Base-by-base conservation (phyloP, 2,113 vertebrate genomes). In the Melanerpes aurifrons region DNA sequence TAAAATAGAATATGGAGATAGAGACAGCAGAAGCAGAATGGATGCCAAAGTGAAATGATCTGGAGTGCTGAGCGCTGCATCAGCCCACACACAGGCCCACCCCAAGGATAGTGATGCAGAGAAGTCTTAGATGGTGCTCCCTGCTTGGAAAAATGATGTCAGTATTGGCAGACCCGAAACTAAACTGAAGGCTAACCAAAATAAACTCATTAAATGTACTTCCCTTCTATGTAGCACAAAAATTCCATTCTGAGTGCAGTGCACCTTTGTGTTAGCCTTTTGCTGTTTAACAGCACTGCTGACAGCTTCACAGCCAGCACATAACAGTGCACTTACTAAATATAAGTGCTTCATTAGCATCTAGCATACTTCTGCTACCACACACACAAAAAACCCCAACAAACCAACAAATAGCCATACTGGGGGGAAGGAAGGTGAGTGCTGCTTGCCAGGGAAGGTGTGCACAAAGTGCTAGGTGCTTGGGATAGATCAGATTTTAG, bases 11-110 rank as follows among this genome's bases (percentile, higher is more conserved):
- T 78, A 67, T 87, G 86, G 90, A 95, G 92, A 93, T 91, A 81
- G 95, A 96, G 83, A 90, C 92, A 91, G 95, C 85, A 94, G 93
- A 92, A 95, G 94, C 73, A 86, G 93, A 95, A 72, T 92, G 87
- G 93, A 91, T 94, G 95, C 95, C 94, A 94, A 91, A 96, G 91
- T 94, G 91, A 96, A 96, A 96, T 91, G 93, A 96, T 95, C 93
- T 78, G 91, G 87, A 96, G 91, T 93, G 86, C 95, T 95, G 95
- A 96, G 90, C 63, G 47, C 95, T 94, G 93, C 93, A 94, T 87
- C 94, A 93, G 66, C 95, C 95, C 95, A 93, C 96, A 94, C 93
- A 78, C 64, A 62, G 91, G 91, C 96, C 94, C 93, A 95, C 86
- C 94, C 85, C 16, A 15, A 94, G 91, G 82, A 88, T 67, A 94